Base-by-base conservation (phyloP, 2,113 vertebrate genomes). In the Coturnix japonica region DNA sequence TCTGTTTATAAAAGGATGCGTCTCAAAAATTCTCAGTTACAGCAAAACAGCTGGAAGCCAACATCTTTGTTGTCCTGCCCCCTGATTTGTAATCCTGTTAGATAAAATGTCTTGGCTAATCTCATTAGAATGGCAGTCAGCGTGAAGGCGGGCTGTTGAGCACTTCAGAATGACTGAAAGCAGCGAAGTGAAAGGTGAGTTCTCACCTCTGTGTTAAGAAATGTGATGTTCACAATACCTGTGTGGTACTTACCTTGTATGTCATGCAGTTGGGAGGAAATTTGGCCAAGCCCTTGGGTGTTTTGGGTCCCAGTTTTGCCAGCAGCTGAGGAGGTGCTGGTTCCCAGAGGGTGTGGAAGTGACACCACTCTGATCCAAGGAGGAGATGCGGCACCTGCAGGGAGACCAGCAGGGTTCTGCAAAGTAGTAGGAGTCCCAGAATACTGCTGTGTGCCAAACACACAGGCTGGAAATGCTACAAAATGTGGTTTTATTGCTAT, bases 271-370 rank as follows among this genome's bases (percentile, higher is more conserved):
- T 59, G 41, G 35, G 56, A 82, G 64, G 69, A 60, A 67, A 77
- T 64, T 37, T 41, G 85, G 46, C 56, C 56, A 64, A 82, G 43
- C 60, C 67, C 37, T 49, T 11, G 12, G 44, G 30, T 67, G 39
- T 60, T 85, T 56, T 31, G 46, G 60, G 74, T 7, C 16, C 11
- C 39, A n/a, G 7, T 63, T 87, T 64, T 64, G 39, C 39, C 30
- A 63, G 31, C 20, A 14, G 54, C 3, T 22, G n/a, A 22, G 56
- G 30, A 23, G 53, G 22, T 47, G 61, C 57, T 47, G 51, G 17
- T 69, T 60, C 37, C 39, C 16, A 30, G 44, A 19, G 5, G 2
- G 2, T 20, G 6, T 39, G 67, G n/a, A 25, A 0, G 1, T 0
- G 2, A 33, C 16, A 14, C 30, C 9, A 13, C 1, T 0, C 49